Evolutionary conservation across 2,113 vertebrate genomes (phyloP), one percentile per base, ranked within the genome.

Genomic region (Hyperoodon ampullatus): DNA sequence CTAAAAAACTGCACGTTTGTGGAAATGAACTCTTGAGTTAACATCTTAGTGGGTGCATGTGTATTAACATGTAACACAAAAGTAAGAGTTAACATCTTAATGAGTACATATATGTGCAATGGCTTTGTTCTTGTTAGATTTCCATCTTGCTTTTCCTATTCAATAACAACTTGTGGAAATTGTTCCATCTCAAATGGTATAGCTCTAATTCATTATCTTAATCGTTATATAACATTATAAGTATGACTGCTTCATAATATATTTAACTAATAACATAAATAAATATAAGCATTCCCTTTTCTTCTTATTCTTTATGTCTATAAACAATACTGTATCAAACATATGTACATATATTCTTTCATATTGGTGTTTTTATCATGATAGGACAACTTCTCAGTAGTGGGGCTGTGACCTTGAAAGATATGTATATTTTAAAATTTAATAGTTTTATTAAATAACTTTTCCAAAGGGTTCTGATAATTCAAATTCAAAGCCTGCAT

Each of bases 381-480:
- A 47, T 47, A 10, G 9, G 47, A 33, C 77, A 88, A 55, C 78
- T 84, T 72, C 12, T 6, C 35, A 70, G 26, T 60, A 95, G 4
- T 35, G 21, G 8, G 4, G 23, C 1, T 50, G 1, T 95, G 65
- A 74, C 21, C 23, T 81, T 86, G 9, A 81, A 86, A 81, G 4
- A 93, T 53, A 89, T 28, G 14, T 61, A 55, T 93, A 44, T 87
- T 86, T 90, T 42, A 93, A 86, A 68, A 35, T 74, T 50, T 95
- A 74, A 70, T 86, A 53, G 15, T 15, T 53, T 90, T 86, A 50
- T 74, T 63, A 90, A 53, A 44, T 44, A 68, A 58, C 21, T 84
- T 82, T 78, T 93, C 13, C 30, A 87, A 90, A 86, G 42, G 0
- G 2, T 18, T 60, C 26, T 83, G 77, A 23, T 93, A 74, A 93